Base-by-base conservation (phyloP, 1,140 invertebrate species). In the Drosophila setifemur region DNA sequence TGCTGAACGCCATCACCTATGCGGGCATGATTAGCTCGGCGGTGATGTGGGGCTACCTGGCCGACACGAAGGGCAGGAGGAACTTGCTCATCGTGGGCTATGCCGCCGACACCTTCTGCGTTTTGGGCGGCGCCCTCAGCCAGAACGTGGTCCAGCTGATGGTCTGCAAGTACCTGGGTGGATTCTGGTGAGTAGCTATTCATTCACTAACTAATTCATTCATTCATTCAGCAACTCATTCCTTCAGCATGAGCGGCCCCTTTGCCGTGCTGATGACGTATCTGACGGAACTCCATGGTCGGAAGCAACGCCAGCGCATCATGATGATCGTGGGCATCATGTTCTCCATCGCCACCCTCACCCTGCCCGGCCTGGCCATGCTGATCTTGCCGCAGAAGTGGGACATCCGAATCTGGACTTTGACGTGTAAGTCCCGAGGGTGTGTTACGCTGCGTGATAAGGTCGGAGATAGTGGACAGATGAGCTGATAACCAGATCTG, bases 41-140 rank as follows among this genome's bases (percentile, higher is more conserved):
- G 1, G 93, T 96, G 71, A 66, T 96, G 6, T 97, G 96, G 96
- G 96, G 96, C 6, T 96, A 94, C 52, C 72, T 96, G 4, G 95
- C 95, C 0, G 96, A 97, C 75, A 93, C 93, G 0, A 91, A 94
- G 18, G 96, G 96, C 0, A 91, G 96, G 0, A 92, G 92, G 43
- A 92, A 93, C 28, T 91, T 96, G 19, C 91, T 97, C 18, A 91
- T 96, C 7, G 92, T 93, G 70, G 95, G 95, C 2, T 95, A 94
- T 76, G 83, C 95, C n/a, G 90, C 93, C 1, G 93, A 96, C 54
- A 93, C 93, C 0, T 58, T 96, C 0, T 93, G 94, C 42, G 95
- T 94, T 16, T 70, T 96, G 2, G 71, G 93, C 0, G 93, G 94
- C 2, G 93, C 94, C 19, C 90, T 95, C 35, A 94, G 95, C 12